phyloP scores from a whole-genome alignment of 2,888 invertebrate species.

The Laspeyria flexula region DNA sequence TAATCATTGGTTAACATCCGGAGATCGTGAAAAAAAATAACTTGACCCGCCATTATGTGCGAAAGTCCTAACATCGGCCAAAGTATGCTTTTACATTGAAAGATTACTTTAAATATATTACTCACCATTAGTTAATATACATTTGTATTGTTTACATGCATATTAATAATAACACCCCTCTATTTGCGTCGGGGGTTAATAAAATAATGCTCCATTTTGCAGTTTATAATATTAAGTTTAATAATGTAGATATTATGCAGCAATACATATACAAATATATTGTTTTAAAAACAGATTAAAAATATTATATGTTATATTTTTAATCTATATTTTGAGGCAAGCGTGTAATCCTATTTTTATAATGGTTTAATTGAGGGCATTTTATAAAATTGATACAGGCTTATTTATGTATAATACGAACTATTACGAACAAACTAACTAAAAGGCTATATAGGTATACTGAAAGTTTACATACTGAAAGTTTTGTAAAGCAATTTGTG shows the following conservation, averaged over 20 bases:
- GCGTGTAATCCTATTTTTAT: not conserved
- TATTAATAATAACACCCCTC: too few relatives aligned
- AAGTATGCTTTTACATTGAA: not conserved
- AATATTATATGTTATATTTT: not conserved
- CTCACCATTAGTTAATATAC: slow-evolving; percentile 14
- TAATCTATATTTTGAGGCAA: not conserved
- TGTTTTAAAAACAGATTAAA: too few relatives aligned
- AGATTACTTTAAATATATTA: not conserved
- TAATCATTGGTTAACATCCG: too few relatives aligned
- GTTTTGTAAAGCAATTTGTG: too few relatives aligned
- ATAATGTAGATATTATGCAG: not conserved
- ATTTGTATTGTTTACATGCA: slow-evolving; percentile 21
- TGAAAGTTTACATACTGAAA: too few relatives aligned
- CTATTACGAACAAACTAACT: too few relatives aligned
- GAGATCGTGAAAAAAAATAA: too few relatives aligned
- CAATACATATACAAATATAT: not conserved
- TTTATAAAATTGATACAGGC: not conserved
- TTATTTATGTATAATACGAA: not conserved
- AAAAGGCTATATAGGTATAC: too few relatives aligned
- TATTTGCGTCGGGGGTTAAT: too few relatives aligned
- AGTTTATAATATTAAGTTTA: not conserved
- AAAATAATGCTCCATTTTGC: not conserved
- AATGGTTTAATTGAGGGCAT: not conserved
- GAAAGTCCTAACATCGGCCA: too few relatives aligned
- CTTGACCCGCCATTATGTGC: too few relatives aligned